Evolutionary conservation across 2,888 invertebrate genomes (phyloP), one percentile per base, ranked within the genome.

Genomic region (Hemicrepidius hirtus): DNA sequence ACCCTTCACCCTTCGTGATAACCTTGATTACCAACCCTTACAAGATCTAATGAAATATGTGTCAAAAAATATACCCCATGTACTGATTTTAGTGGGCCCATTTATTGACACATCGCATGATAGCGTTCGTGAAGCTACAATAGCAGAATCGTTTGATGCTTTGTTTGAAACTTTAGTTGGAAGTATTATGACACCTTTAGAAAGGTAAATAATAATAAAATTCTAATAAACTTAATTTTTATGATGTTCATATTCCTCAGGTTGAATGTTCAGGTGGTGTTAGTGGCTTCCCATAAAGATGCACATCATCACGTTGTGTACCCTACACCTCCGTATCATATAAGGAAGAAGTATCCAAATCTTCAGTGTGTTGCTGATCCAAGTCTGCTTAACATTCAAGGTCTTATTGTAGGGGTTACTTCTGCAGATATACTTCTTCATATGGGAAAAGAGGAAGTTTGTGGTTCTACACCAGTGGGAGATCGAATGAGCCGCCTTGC

Each of bases 351-450:
- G 55, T 90, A 89, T 80, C 80, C 89, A 7, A 93, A 94, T 84
- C 84, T 95, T 1, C 89, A 91, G 70, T 89, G 94, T 79, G 86
- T 94, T 76, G 91, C 96, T 0, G 97, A 97, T 88, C 98, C 97
- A 0, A 92, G 93, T 79, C 89, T 94, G 16, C 82, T 98, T 3
- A 90, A 92, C 81, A 87, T 97, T 62, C 91, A 93, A 79, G 96
- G 96, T 2, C 84, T 97, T 0, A 86, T 92, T 3, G 86, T 98
- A 68, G 96, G 94, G 0, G 87, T 94, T 24, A 97, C 96, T 2
- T 93, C 96, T 24, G 92, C 93, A 0, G 98, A 98, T 84, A 88
- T 94, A 46, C 87, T 97, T 7, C 93, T 95, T 88, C 95, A 97
- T 83, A 86, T 97, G 32, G 91, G 93, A 53, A 92, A 92, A 80